Evolutionary conservation across 1,140 invertebrate species (phyloP).

Genomic region (Drosophila nikananu): DNA sequence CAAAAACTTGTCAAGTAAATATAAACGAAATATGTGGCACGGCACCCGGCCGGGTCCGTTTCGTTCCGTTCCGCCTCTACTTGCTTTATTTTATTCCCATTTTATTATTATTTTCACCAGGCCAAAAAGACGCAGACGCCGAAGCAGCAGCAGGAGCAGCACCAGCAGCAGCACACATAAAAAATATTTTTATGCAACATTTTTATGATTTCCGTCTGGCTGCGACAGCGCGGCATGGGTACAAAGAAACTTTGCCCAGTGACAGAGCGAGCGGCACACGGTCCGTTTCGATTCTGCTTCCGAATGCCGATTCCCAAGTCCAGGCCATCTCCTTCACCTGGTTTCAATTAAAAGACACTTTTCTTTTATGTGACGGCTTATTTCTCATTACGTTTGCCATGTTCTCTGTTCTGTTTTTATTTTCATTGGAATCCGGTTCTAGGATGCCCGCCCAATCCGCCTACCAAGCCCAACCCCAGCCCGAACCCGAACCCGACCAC

Average conservation of each 20-base stretch:
- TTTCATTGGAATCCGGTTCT: constrained; percentile 42
- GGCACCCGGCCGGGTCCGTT: constrained; percentile 61
- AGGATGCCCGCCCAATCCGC: constrained; percentile 6
- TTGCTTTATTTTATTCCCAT: constrained; percentile 80
- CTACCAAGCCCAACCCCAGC: constrained; percentile 1
- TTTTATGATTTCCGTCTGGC: constrained; percentile 83
- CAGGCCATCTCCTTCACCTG: constrained; percentile 69
- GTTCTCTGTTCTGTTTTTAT: constrained; percentile 30
- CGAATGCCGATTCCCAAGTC: constrained; percentile 16
- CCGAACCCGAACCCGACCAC: constrained; percentile 1
- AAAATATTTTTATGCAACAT: constrained; percentile 83
- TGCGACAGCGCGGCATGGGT: constrained; percentile 47
- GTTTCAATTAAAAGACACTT: constrained; percentile 83
- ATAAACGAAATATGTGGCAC: constrained; percentile 82
- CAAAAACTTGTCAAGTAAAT: constrained; percentile 83
- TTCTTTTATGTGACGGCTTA: constrained; percentile 70
- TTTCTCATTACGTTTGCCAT: constrained; percentile 76
- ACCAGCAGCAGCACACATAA: constrained; percentile 58
- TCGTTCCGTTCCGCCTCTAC: constrained; percentile 52
- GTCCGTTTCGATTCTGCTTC: constrained; percentile 22
- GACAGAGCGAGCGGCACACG: constrained; percentile 24
- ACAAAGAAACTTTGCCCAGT: constrained; percentile 26
- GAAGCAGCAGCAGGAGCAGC: constrained; percentile 22
- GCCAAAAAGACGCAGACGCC: constrained; percentile 52
- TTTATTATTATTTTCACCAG: constrained; percentile 79